A percentile compares a stretch with the other conserved stretches of the same genome.
phyloP scores from a whole-genome alignment of 2,888 invertebrate species.

The Plagodis dolabraria region DNA sequence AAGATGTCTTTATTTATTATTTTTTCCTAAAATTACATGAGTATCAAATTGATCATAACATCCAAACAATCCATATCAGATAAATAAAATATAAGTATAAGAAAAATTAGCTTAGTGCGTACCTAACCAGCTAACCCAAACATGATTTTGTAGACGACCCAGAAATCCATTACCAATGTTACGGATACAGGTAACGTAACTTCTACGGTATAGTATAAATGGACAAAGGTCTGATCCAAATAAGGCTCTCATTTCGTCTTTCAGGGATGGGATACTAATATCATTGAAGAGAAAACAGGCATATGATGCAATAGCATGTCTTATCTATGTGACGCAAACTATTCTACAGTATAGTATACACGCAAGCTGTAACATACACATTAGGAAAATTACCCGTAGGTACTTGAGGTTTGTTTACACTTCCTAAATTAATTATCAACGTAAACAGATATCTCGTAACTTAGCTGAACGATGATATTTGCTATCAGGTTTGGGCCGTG shows the following conservation, averaged over 20 bases:
- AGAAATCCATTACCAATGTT: too few relatives aligned
- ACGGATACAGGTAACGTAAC: not conserved
- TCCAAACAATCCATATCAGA: too few relatives aligned
- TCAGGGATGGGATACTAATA: conserved; percentile 1
- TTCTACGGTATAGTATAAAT: conserved; percentile 8
- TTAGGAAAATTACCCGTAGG: conserved; percentile 12
- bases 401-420: conserved; percentile 18
- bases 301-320: not conserved
- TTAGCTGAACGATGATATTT: conserved; percentile 12
- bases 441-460: conserved; percentile 27
- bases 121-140: too few relatives aligned
- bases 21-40: too few relatives aligned
- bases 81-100: too few relatives aligned
- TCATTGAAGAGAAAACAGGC: conserved; percentile 1
- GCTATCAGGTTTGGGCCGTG: conserved; percentile 15
- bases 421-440: conserved; percentile 34
- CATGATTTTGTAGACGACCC: too few relatives aligned
- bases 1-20: too few relatives aligned
- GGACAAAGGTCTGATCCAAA: conserved; percentile 15
- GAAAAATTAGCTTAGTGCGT: too few relatives aligned
- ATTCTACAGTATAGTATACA: conserved; percentile 7
- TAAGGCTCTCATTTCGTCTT: conserved; percentile 10
- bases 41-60: too few relatives aligned
- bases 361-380: conserved; percentile 17
- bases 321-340: conserved; percentile 1